These are phyloP conservation scores for Engraulis encrasicolus DNA, from an alignment of 2,113 vertebrate species.

Conservation along the genomic window DNA sequence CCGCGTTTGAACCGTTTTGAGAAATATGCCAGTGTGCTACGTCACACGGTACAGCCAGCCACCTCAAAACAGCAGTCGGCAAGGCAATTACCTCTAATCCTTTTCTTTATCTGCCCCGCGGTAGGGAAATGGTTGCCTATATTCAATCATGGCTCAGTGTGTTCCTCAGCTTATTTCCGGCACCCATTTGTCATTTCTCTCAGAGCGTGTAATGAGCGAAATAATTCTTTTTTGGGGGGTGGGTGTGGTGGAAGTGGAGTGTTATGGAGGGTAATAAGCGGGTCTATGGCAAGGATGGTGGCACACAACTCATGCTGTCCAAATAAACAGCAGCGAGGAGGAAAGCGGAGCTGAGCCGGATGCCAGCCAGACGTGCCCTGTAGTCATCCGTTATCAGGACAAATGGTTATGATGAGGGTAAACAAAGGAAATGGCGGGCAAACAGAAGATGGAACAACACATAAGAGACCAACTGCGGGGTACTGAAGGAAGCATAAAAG, in stretches of 20 bases:
- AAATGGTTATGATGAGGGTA: neutral
- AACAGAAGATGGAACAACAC: neutral
- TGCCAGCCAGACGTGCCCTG: neutral
- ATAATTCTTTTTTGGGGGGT: neutral
- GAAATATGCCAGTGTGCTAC: neutral
- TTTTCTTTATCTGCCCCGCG: neutral
- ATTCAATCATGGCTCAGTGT: slow-evolving; percentile 15
- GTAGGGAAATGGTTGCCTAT: neutral
- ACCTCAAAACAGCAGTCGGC: neutral
- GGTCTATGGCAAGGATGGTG: neutral
- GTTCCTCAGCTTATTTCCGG: neutral
- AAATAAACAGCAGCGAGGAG: neutral
- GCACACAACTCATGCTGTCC: neutral
- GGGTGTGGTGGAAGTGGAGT: neutral
- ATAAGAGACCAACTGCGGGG: neutral
- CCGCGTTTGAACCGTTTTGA: neutral
- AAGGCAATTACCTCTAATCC: slow-evolving; percentile 17
- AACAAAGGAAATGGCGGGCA: neutral
- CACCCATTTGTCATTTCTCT: neutral
- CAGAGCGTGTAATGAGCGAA: neutral
- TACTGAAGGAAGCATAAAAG: neutral
- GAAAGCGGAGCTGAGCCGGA: neutral
- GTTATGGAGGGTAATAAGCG: neutral
- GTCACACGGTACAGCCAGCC: neutral
- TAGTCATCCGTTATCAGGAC: neutral